Evolutionary conservation across 2,888 invertebrate species (phyloP), one percentile per base, ranked within the genome.

Genomic region (Thera obeliscata): DNA sequence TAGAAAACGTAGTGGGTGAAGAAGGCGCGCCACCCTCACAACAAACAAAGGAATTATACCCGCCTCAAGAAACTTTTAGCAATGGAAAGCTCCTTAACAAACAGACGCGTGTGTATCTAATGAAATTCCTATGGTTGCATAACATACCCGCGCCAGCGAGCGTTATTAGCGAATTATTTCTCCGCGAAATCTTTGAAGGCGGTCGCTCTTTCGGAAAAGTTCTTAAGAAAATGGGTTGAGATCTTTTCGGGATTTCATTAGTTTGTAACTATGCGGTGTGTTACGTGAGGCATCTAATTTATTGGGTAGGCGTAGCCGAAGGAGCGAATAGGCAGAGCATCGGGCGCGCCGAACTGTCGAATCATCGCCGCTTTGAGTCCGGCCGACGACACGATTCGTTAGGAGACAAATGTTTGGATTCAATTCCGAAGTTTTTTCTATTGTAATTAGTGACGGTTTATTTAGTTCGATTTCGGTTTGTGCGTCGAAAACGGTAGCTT

Each of bases 31-130:
- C 88, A 87, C 89, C 91, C 88, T 82, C 78, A 87, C 87, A 90
- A 91, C 91, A 93, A 93, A 93, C 93, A 93, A 93, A 93, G 93
- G 93, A 93, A 93, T 93, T 93, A 93, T 92, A 90, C 93, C 93
- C 93, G 93, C 93, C 92, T 93, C 93, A 93, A 93, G 93, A 93
- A 93, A 93, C 93, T 93, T 93, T 93, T 93, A 93, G 93, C 93
- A 93, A 92, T 93, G 93, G 93, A 93, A 93, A 93, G 93, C 93
- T 92, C 91, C 93, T 93, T 93, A 93, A 91, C 93, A 93, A 93
- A 93, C 93, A 93, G 86, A 92, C 93, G 90, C 91, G 93, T 92
- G 93, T 93, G 93, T 93, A 93, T 93, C 91, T 93, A 93, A 93
- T 93, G 93, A 93, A 93, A 93, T 93, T 93, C 93, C 93, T 91